Percentiles rank a stretch among this genome's conserved stretches.
Evolutionary conservation across 2,113 vertebrate genomes (phyloP).

Genomic region (Poicephalus meyeri): DNA sequence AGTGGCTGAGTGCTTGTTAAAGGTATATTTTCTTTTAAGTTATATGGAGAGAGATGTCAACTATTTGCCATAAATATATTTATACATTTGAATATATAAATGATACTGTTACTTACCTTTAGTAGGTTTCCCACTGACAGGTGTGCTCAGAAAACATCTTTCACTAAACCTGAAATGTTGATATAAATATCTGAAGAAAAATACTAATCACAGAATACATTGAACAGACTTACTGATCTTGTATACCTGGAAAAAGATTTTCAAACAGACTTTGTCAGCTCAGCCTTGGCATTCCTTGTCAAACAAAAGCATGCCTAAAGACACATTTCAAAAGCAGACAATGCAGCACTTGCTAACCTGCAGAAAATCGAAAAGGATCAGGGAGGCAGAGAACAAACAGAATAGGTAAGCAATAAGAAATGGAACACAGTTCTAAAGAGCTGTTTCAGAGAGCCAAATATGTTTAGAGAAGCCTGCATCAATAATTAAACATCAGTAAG

Average conservation of each 20-base stretch:
- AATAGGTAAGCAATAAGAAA: constrained; percentile 87
- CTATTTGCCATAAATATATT: constrained; percentile 72
- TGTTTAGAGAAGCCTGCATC: constrained; percentile 84
- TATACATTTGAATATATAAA: constrained; percentile 82
- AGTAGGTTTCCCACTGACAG: constrained; percentile 81
- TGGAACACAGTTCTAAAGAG: constrained; percentile 83
- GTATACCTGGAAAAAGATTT: constrained; percentile 90
- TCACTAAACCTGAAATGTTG: constrained; percentile 89
- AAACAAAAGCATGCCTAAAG: constrained; percentile 93
- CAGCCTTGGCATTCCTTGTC: constrained; percentile 87
- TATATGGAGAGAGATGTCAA: constrained; percentile 61
- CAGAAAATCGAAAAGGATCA: constrained; percentile 88
- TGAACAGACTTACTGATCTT: constrained; percentile 89
- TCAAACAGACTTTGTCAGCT: constrained; percentile 90
- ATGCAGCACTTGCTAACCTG: constrained; percentile 87
- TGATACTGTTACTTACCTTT: constrained; percentile 76
- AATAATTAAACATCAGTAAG: constrained; percentile 82
- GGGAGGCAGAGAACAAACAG: constrained; percentile 90
- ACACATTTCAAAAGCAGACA: constrained; percentile 89
- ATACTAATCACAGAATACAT: constrained; percentile 96
- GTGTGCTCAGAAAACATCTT: constrained; percentile 80
- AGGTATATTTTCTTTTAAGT: constrained; percentile 71
- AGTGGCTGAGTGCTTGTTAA: constrained; percentile 43
- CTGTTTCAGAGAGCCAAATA: constrained; percentile 88
- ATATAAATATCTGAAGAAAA: constrained; percentile 95